Conservation (phyloP, 2,797 vertebrate genomes). For the Bothrops alternatus region DNA sequence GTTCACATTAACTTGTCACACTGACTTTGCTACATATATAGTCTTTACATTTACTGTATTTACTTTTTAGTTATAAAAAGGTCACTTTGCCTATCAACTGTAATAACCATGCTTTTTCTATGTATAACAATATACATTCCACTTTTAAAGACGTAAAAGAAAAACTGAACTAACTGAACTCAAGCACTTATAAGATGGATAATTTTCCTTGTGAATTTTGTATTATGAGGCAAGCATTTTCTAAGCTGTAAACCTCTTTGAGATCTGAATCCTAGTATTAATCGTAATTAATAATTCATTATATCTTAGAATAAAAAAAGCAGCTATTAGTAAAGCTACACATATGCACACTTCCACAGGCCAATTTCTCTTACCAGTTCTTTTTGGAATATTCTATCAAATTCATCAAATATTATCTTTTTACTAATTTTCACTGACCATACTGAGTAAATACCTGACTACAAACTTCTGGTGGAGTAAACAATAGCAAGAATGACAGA, state of each 20-base stretch:
- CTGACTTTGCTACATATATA: slow-evolving; percentile 17
- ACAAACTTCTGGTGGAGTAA: background rate
- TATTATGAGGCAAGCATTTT: background rate
- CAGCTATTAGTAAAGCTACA: background rate
- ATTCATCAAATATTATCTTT: background rate
- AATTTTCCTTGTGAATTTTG: background rate
- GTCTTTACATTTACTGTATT: slow-evolving; percentile 4
- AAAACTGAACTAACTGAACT: background rate
- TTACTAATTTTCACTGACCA: background rate
- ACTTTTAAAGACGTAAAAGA: background rate
- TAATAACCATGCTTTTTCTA: slow-evolving; percentile 42
- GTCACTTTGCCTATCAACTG: slow-evolving; percentile 25
- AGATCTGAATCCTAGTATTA: background rate
- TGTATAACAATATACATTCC: background rate
- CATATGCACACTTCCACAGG: background rate
- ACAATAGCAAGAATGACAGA: background rate
- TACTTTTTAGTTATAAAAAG: slow-evolving; percentile 6
- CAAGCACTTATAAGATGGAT: background rate
- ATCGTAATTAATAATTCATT: too few species aligned
- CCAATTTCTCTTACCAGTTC: background rate
- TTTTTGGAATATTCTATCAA: background rate
- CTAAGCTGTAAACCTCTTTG: slow-evolving; percentile 3
- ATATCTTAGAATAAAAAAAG: background rate
- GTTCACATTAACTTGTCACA: background rate
- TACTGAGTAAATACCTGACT: background rate